Evolutionary conservation across 2,888 invertebrate species (phyloP), one percentile per base, ranked within the genome.

Genomic region (Oconnorella tubifera): DNA sequence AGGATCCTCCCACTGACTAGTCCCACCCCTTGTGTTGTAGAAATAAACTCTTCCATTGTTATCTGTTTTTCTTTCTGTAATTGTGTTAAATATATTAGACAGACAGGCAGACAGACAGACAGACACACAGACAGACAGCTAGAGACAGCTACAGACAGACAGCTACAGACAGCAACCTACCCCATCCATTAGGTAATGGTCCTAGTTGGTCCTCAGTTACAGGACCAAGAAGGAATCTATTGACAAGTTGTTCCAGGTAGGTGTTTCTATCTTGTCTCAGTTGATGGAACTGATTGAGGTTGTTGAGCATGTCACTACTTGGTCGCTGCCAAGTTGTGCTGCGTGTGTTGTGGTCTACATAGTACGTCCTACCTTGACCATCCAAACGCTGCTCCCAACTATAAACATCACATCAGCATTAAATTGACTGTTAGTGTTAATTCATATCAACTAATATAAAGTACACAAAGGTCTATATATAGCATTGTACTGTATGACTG

Each of bases 321-420:
- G 60, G 60, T 14, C 51, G 32, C 51, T 49, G 49, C 60, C 60
- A 60, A 1, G 60, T 60, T 19, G 60, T 60, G 25, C 33, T 60
- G 25, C 51, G 3, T 6, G 55, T 62, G 62, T 62, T 56, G 62
- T 62, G 56, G 32, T 62, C 55, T 6, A 55, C 62, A n/a, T 60
- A 60, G 60, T 60, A 60, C 6, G 19, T 19, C 40, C 40, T 6
- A 40, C 40, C 40, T 19, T 40, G 40, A 14, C 10, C 10, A 19
- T 40, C 40, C 40, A 40, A 19, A 6, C 40, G 6, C 40, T 40
- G 40, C 40, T 40, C 40, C 40, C 40, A 40, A 40, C 40, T 40
- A 19, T 40, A 19, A 14, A 19, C 40, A n/a, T n/a, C n/a, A n/a
- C n/a, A n/a, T n/a, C n/a, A n/a, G n/a, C n/a, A n/a, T n/a, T n/a